Percentiles rank a stretch among this genome's conserved stretches.
These are phyloP conservation scores for Drosophila villosipedis DNA, from an alignment of 2,888 invertebrate genomes.

Conservation along the genomic window DNA sequence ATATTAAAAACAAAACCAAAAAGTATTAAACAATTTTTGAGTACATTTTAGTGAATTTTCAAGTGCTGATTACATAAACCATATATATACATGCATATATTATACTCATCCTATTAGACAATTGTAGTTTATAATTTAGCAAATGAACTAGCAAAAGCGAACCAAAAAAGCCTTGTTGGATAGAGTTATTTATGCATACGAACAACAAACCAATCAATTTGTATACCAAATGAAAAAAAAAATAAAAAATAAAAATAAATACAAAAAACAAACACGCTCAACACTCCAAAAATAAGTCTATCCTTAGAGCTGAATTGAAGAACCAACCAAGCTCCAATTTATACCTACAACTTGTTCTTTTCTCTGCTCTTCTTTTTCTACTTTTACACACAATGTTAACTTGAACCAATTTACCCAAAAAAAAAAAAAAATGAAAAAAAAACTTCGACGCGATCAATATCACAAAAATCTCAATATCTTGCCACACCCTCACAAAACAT, in stretches of 20 bases:
- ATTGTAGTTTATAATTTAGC: slow-evolving; percentile 69
- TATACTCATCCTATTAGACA: slow-evolving; percentile 71
- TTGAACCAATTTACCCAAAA: slow-evolving; percentile 19
- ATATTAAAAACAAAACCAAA: slow-evolving; percentile 23
- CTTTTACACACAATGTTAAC: slow-evolving; percentile 51
- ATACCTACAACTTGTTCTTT: slow-evolving; percentile 78
- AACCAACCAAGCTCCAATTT: slow-evolving; percentile 51
- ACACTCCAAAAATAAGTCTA: slow-evolving; percentile 54
- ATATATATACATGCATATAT: slow-evolving; percentile 54
- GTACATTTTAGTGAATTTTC: slow-evolving; percentile 77
- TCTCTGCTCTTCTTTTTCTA: slow-evolving; percentile 82
- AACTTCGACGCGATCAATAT: slow-evolving; percentile 26
- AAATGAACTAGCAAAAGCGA: slow-evolving; percentile 44
- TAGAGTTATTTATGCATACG: slow-evolving; percentile 57
- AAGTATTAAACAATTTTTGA: slow-evolving; percentile 40
- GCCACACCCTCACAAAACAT: slow-evolving; percentile 17
- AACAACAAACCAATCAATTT: slow-evolving; percentile 21
- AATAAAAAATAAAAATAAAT: background rate
- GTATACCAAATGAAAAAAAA: slow-evolving; percentile 7
- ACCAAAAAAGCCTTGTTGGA: slow-evolving; percentile 46
- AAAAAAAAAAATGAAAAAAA: background rate
- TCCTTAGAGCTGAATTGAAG: slow-evolving; percentile 52
- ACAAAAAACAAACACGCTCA: slow-evolving; percentile 1
- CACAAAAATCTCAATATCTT: slow-evolving; percentile 25
- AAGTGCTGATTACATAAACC: slow-evolving; percentile 75